Evolutionary conservation across 2,113 vertebrate species (phyloP), one percentile per base, ranked within the genome.

Genomic region (Passer domesticus): DNA sequence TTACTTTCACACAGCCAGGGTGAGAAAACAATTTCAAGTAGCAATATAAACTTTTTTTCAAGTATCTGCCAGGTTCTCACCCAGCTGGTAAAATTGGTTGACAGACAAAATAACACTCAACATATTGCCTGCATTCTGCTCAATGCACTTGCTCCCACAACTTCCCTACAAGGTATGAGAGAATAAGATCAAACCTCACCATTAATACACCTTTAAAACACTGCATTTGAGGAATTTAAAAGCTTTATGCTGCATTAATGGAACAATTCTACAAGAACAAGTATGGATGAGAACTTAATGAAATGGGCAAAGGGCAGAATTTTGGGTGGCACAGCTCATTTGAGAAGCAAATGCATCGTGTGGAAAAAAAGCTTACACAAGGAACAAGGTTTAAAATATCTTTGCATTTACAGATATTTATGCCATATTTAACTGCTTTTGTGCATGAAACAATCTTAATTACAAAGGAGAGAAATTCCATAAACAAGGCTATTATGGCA

Each of bases 401-500:
- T 83, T 83, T 93, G 73, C 76, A 81, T 89, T 83, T 78, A 75
- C 56, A 89, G 83, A 70, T 60, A 90, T 87, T 96, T 90, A 86
- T 53, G 83, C 80, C 87, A 44, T 49, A 75, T 87, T 94, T 87
- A 92, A 95, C 86, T 92, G 88, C 64, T 93, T 91, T 90, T 92
- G 92, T 93, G 88, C 95, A 73, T 63, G 75, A 56, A 81, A 83
- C 68, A 59, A 70, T 10, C 82, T 85, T 85, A 96, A 96, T 92
- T 97, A 93, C 90, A 97, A 52, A 69, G 86, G 69, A 78, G 56
- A 93, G 69, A 90, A 55, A 87, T 50, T 90, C 90, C 90, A 88
- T 92, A 94, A 94, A 80, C 68, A 70, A 95, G 85, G 94, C 85
- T 94, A 80, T 90, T 94, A 79, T 73, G 70, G 74, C 92, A 97